These are phyloP conservation scores for Lepidocolaptes lacrymiger DNA, from an alignment of 2,797 vertebrate species.

Conservation along the genomic window DNA sequence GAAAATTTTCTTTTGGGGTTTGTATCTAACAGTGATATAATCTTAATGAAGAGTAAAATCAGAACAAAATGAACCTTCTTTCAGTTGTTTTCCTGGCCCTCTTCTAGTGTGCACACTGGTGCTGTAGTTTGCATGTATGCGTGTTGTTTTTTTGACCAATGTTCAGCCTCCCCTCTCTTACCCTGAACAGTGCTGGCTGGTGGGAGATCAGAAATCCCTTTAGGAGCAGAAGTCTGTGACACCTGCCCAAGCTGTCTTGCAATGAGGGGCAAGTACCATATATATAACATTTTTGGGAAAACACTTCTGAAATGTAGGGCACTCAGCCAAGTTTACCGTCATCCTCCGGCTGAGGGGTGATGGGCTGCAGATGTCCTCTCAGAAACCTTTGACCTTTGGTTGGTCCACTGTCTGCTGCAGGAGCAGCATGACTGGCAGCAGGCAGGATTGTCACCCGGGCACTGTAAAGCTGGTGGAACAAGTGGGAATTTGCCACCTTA, in stretches of 20 bases:
- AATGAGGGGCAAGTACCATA: not conserved
- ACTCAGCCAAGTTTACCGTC: not conserved
- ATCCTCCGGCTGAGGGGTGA: not conserved
- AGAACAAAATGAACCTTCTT: not conserved
- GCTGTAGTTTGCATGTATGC: not conserved
- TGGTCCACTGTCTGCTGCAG: rapidly evolving
- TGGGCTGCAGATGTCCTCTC: not conserved
- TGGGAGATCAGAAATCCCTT: not conserved
- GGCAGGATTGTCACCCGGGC: rapidly evolving
- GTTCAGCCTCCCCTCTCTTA: not conserved
- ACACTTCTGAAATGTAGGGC: not conserved
- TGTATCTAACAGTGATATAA: not conserved
- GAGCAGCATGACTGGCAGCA: not conserved
- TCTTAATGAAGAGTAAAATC: not conserved
- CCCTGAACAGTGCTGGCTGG: not conserved
- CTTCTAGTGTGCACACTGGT: not conserved
- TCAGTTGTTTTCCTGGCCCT: not conserved
- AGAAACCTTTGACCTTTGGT: not conserved
- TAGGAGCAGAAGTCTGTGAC: not conserved
- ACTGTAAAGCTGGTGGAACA: not conserved
- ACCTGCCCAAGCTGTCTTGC: not conserved
- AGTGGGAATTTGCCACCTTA: not conserved
- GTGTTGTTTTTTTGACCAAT: not conserved
- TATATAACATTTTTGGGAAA: not conserved
- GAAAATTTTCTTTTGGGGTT: not conserved